Conservation (phyloP, 2,888 invertebrate species). For the Drosophila ochracea region DNA sequence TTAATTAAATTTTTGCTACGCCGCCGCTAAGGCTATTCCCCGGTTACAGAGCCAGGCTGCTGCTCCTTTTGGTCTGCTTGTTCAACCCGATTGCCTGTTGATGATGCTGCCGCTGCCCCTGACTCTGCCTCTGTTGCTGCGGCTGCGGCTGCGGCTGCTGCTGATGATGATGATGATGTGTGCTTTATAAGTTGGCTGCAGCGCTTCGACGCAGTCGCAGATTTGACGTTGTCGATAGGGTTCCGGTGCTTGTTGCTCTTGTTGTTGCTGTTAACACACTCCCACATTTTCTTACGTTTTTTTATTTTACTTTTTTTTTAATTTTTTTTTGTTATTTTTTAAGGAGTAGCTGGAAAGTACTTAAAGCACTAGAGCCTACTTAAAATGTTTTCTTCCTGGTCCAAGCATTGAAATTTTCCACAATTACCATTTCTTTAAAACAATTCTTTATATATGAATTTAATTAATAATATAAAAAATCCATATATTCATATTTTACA, state of each 20-base stretch:
- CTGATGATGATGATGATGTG: conserved; percentile 73
- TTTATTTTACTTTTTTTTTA: conserved; percentile 2
- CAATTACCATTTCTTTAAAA: neutral
- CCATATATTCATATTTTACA: neutral
- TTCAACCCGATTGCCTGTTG: conserved; percentile 56
- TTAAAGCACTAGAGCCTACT: conserved; percentile 11
- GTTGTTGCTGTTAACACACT: conserved; percentile 79
- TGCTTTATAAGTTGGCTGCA: conserved; percentile 74
- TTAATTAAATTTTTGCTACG: conserved; percentile 82
- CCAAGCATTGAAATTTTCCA: neutral
- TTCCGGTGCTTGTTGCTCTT: conserved; percentile 59
- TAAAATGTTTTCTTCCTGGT: conserved; percentile 13
- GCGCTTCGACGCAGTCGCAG: conserved; percentile 66
- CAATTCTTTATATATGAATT: neutral
- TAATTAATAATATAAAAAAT: neutral
- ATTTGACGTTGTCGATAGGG: conserved; percentile 70
- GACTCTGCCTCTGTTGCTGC: conserved; percentile 21
- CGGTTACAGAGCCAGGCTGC: conserved; percentile 38
- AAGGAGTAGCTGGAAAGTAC: conserved; percentile 41
- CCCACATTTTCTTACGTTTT: conserved; percentile 64
- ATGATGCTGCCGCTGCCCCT: conserved; percentile 43
- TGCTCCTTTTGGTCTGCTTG: conserved; percentile 49
- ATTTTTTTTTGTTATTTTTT: conserved; percentile 15
- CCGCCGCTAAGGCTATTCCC: conserved; percentile 71
- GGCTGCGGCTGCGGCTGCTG: conserved; percentile 31